Evolutionary conservation across 2,113 vertebrate species (phyloP), one percentile per base, ranked within the genome.

Genomic region (Kryptolebias marmoratus): DNA sequence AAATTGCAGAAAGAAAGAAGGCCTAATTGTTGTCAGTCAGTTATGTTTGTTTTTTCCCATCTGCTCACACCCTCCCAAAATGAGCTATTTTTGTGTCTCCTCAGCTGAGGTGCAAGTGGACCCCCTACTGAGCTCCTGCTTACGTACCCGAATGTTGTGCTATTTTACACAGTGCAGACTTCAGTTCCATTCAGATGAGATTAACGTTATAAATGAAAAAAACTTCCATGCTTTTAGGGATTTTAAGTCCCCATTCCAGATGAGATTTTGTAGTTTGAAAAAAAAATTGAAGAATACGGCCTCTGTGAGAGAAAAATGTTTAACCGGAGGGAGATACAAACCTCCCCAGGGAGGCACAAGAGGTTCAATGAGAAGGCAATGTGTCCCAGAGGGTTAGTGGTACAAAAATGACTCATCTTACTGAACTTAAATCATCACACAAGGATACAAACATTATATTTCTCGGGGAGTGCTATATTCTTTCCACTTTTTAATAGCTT

Each of bases 121-220:
- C 65, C 36, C 11, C 58, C 48, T 28, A 22, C 58, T 32, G 59
- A 63, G 59, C 49, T 42, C 16, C 11, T 15, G 13, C 57, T 50
- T 59, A 16, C 11, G 14, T 52, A 45, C 39, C 22, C 47, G 12
- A 57, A 31, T 2, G 28, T 39, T 54, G 12, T 14, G 39, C 7
- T 45, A 11, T 45, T 58, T 58, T 45, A 31, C 15, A 47, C 28
- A 4, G 3, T n/a, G 36, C 69, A 44, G 68, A 61, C 58, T 71
- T 36, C 11, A 47, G 27, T 39, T 14, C 50, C 15, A 44, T 62
- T 71, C 68, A 53, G 48, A 28, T 44, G 36, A 56, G 56, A 59
- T 70, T 60, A 60, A 70, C 56, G 9, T 16, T 14, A 14, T n/a
- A 42, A 36, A 39, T 48, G 31, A 30, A 22, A 49, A 69, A 16